Base-by-base conservation (phyloP, 2,113 vertebrate species). In the Tringa solitaria region DNA sequence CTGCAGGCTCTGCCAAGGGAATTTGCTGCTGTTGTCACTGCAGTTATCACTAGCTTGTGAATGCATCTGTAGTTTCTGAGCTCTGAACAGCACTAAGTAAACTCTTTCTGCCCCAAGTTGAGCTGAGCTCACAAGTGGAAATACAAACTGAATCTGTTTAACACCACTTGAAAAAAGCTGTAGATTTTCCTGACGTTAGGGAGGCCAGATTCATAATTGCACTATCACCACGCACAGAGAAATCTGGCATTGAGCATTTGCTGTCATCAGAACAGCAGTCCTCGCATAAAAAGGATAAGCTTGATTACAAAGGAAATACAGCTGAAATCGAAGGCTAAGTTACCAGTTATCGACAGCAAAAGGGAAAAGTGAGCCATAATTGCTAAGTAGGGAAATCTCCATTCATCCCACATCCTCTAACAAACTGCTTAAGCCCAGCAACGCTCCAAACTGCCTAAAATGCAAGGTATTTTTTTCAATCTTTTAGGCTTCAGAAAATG, bases 401-500 rank as follows among this genome's bases (percentile, higher is more conserved):
- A 3, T 59, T 92, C n/a, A 61, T 16, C 16, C 27, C 41, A 22
- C 26, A 50, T 48, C 15, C 30, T 79, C 43, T 65, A 61, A 35
- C 21, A 70, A 46, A 65, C 24, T 28, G 10, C 69, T 82, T 53
- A 53, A 72, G 39, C 4, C 14, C 39, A 37, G 39, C 11, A 33
- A 11, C 21, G 33, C 46, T 87, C 18, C 54, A 10, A 32, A 46
- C 48, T 48, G 59, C 59, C n/a, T 68, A 30, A 60, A 67, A 45
- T 50, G 54, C 41, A 12, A 19, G 23, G 26, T 87, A 5, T 2
- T 69, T 86, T 86, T 61, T 93, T 86, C 59, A 26, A 19, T 68
- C 12, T 83, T 86, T 50, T 48, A 99, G 99, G 45, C 98, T 99
- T 37, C 99, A 99, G 98, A 99, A 99, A 96, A 98, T 99, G 97